These are phyloP conservation scores for Siniperca knerii DNA, from an alignment of 2,113 vertebrate species.

Conservation along the genomic window DNA sequence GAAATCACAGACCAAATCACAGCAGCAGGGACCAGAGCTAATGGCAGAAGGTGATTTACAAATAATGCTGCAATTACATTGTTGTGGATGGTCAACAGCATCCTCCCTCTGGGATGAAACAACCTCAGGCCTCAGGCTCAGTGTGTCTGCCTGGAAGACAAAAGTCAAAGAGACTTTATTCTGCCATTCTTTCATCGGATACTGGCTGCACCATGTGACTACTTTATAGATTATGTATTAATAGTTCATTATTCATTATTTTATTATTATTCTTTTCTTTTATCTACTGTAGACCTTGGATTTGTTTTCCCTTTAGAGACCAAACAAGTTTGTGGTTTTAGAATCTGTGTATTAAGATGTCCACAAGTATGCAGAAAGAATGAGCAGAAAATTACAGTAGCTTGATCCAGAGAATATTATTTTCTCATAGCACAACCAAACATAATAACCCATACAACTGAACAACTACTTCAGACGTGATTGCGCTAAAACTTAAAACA, in stretches of 20 bases:
- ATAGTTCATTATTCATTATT: neutral
- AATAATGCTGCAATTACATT: conserved; percentile 42
- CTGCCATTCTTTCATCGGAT: neutral
- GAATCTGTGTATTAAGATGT: neutral
- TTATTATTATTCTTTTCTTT: neutral
- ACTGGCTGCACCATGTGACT: neutral
- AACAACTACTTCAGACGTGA: conserved; percentile 22
- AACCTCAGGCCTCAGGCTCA: conserved; percentile 10
- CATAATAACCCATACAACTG: neutral
- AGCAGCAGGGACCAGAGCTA: neutral
- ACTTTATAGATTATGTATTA: neutral
- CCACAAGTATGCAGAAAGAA: neutral
- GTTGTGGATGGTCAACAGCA: conserved; percentile 47
- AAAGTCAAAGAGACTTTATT: conserved; percentile 1
- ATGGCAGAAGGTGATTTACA: conserved; percentile 36
- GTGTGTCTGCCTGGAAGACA: conserved; percentile 28
- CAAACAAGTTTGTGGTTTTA: neutral
- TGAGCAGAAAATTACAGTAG: neutral
- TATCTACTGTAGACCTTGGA: too few relatives aligned
- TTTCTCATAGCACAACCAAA: neutral
- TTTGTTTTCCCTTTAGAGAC: neutral
- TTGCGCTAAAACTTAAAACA: neutral
- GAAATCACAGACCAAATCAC: conserved; percentile 5
- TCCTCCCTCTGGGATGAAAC: conserved; percentile 44
- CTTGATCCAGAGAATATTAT: conserved; percentile 13